Base-by-base conservation (phyloP, 1,140 invertebrate genomes). In the Drosophila nasuta region DNA sequence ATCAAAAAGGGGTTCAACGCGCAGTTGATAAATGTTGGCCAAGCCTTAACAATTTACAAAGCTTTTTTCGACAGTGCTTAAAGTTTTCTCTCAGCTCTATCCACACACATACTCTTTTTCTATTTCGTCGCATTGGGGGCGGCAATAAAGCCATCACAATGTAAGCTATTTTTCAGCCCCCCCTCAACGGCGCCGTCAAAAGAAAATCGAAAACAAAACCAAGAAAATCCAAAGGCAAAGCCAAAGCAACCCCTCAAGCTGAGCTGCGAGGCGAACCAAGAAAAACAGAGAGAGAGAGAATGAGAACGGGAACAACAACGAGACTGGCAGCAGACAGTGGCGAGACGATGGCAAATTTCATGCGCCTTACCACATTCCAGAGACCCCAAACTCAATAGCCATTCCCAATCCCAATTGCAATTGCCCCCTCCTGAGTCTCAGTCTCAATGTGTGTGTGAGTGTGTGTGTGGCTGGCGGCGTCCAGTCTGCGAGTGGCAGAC, bases 261-360 rank as follows among this genome's bases (percentile, higher is more conserved):
- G 10, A 43, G 38, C 33, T 33, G 33, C 33, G 33, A 33, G 6
- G 33, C 33, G 33, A 33, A 33, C 30, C 5, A 33, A 33, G 30
- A 1, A 8, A 33, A 8, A 33, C 5, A 33, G 30, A 33, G 30
- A 30, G 30, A 33, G 35, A 38, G 35, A 38, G 7, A 38, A 11
- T 1, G 35, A 38, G 35, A 56, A 17, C 5, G 5, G n/a, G 35
- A 20, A 6, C 25, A 56, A 43, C 41, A 62, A 28, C 56, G 70
- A 88, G 81, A 88, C 85, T 85, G 75, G 77, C 81, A 75, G 75
- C 78, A 88, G 85, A 88, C 85, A 81, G 74, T 79, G 87, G 82
- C 87, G 87, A 91, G 87, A 57, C 81, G 43, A 48, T 46, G 57
- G 62, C 41, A 62, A 64, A 77, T 43, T 58, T 63, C 52, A 56